These are phyloP conservation scores for Gasterosteus aculeatus DNA, from an alignment of 2,113 vertebrate species.

Conservation along the genomic window DNA sequence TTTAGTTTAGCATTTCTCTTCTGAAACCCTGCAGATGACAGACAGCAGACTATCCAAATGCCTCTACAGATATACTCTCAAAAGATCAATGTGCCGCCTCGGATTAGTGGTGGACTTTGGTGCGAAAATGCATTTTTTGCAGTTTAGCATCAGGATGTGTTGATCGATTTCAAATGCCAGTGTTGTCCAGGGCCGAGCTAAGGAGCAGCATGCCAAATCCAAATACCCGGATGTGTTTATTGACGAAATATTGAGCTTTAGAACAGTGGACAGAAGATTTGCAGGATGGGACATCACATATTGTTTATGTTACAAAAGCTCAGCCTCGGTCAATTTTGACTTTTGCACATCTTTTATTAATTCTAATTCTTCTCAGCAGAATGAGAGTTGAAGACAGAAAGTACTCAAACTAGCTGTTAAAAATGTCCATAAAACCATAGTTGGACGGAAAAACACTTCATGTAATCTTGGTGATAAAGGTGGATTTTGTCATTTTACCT, in stretches of 20 bases:
- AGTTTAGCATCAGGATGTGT: conserved; percentile 36
- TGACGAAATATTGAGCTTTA: conserved; percentile 62
- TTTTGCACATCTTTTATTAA: conserved; percentile 19
- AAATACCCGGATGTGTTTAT: conserved; percentile 57
- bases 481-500: neutral
- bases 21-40: neutral
- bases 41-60: conserved; percentile 8
- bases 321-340: conserved; percentile 16
- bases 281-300: conserved; percentile 29
- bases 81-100: conserved; percentile 52
- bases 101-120: conserved; percentile 39
- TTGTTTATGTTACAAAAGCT: conserved; percentile 46
- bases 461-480: neutral
- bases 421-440: neutral
- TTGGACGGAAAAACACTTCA: neutral
- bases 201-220: conserved; percentile 49
- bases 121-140: conserved; percentile 59
- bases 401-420: neutral
- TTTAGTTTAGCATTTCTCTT: neutral
- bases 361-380: neutral
- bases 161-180: conserved; percentile 63
- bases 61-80: conserved; percentile 24
- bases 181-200: conserved; percentile 41
- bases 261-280: conserved; percentile 47
- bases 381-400: conserved; percentile 8